Percentiles rank a stretch among this genome's conserved stretches.
phyloP scores from a whole-genome alignment of 2,113 vertebrate species.

The Alosa alosa region DNA sequence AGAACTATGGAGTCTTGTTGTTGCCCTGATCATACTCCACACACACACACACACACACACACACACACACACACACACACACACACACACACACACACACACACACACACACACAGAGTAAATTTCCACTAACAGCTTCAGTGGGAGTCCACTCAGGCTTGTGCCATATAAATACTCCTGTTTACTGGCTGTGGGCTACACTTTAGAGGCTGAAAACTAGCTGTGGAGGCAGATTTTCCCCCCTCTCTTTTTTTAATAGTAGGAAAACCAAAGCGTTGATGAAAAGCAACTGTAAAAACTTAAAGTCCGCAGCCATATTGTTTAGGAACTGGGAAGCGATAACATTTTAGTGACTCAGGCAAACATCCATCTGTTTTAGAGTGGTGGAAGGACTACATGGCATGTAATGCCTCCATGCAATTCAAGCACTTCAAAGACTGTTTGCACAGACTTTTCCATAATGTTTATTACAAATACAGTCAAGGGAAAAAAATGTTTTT shows the following conservation, averaged over 20 bases:
- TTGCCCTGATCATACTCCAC: background rate
- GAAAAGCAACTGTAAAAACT: conserved; percentile 1
- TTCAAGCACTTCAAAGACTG: background rate
- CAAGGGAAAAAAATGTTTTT: no score
- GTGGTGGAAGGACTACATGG: background rate
- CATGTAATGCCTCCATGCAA: background rate
- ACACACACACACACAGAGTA: no score
- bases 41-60: background rate
- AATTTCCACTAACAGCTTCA: background rate
- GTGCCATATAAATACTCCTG: background rate
- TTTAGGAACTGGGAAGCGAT: conserved; percentile 2
- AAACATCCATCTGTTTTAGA: conserved; percentile 13
- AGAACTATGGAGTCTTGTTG: background rate
- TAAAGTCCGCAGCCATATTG: background rate
- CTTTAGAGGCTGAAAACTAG: background rate
- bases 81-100: conserved; percentile 34
- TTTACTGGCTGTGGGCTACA: background rate
- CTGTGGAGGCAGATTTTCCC: background rate
- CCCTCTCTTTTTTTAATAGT: background rate
- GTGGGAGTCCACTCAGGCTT: background rate
- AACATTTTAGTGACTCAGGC: background rate
- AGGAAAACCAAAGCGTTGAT: background rate
- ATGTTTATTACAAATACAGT: background rate
- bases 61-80: conserved; percentile 11
- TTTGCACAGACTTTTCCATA: background rate